Percentiles rank a stretch among this genome's conserved stretches.
Conservation (phyloP, 2,113 vertebrate species). For the Pardalotus punctatus region DNA sequence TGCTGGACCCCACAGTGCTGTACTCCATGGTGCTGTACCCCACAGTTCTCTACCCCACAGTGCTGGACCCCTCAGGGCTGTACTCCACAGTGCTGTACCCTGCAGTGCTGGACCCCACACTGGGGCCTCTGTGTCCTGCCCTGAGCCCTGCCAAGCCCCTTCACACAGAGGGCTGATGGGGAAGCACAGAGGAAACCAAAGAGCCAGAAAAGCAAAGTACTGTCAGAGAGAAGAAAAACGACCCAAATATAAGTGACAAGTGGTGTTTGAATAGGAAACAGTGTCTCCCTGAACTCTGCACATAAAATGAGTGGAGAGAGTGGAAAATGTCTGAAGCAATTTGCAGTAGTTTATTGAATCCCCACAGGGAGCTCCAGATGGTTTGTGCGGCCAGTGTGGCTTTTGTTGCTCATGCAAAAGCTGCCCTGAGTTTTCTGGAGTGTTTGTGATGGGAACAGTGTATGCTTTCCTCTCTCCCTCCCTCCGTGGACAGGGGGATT, state of each 20-base stretch:
- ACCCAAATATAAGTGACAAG: constrained; percentile 27
- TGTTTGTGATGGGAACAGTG: not conserved
- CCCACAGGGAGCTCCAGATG: constrained; percentile 54
- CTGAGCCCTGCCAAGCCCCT: rapidly evolving
- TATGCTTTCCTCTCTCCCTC: not conserved
- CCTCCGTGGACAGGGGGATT: rapidly evolving
- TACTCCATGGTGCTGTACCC: not conserved
- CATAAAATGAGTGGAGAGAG: constrained; percentile 12
- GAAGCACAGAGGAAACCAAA: not conserved
- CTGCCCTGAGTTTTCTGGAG: not conserved
- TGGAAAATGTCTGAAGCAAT: constrained; percentile 27
- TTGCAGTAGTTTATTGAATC: constrained; percentile 30
- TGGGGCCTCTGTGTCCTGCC: not conserved
- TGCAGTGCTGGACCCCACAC: not conserved
- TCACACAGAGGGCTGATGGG: rapidly evolving
- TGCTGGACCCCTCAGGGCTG: not conserved
- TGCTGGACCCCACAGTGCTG: not conserved
- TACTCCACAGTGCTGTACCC: rapidly evolving
- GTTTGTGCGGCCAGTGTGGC: not conserved
- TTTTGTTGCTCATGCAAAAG: not conserved
- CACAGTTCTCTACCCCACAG: rapidly evolving
- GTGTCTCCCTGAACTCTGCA: not conserved
- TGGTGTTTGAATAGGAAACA: not conserved
- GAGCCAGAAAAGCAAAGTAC: not conserved
- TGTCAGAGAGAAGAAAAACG: not conserved